Evolutionary conservation across 2,888 invertebrate species (phyloP), one percentile per base, ranked within the genome.

Genomic region (Lagria hirta): DNA sequence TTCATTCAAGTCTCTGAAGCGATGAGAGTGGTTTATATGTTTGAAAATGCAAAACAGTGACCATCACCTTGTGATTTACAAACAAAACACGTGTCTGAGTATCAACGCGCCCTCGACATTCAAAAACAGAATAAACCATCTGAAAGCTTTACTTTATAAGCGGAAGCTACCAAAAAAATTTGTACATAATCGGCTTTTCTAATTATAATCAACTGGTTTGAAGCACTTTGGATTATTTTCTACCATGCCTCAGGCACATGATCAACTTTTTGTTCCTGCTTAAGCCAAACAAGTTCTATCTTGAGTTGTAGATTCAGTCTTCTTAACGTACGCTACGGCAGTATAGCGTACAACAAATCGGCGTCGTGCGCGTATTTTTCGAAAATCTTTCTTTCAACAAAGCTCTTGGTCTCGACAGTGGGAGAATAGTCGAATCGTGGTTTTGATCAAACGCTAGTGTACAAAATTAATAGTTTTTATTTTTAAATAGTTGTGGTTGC

Each of bases 271-370:
- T 58, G 48, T 53, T 51, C 47, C 43, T 47, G 48, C 45, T 50
- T 48, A 43, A 48, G 45, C 53, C 52, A 54, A 56, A 56, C 56
- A 33, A 49, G 54, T 56, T 56, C 44, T 50, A 53, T 52, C 49
- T 48, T 48, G 43, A 35, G 32, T 44, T 35, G 43, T 44, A 34
- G 48, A 44, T 38, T 36, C 26, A n/a, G n/a, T 34, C 43, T 34
- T 33, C 15, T 37, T 22, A 37, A 21, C n/a, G n/a, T 29, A 37
- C 29, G 21, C 27, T 26, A 23, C 16, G 12, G 17, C 15, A 20
- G 28, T 27, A 26, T 26, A 26, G 22, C 27, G n/a, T n/a, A n/a
- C 41, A 33, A 30, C 41, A 33, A 35, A 38, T 45, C 42, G 24
- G 29, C 42, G 33, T 17, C 27, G 23, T 43, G 12, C 33, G 36